Conservation (phyloP, 2,888 invertebrate species). For the Diploptera punctata region DNA sequence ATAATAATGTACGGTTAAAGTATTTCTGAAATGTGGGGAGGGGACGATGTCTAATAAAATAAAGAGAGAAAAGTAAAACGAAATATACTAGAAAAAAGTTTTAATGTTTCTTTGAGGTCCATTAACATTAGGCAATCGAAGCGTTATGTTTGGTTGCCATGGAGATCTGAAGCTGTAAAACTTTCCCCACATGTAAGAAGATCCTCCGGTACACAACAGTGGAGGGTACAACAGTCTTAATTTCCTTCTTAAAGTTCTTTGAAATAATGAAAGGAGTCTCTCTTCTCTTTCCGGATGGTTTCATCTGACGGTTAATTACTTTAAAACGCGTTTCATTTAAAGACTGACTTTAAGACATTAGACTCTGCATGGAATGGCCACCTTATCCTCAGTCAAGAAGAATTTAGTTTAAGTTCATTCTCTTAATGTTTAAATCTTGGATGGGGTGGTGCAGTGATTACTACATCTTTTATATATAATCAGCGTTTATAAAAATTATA, state of each 20-base stretch:
- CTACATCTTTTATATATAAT: too few relatives aligned
- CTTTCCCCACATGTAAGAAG: not conserved
- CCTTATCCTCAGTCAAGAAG: not conserved
- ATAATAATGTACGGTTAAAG: too few relatives aligned
- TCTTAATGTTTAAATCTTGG: too few relatives aligned
- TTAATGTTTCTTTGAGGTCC: not conserved
- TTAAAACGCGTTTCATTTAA: constrained; percentile 41
- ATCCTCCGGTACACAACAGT: not conserved
- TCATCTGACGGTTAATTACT: constrained; percentile 39
- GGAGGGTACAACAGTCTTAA: constrained; percentile 7
- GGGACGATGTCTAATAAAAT: not conserved
- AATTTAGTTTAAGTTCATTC: too few relatives aligned
- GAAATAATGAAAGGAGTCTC: too few relatives aligned
- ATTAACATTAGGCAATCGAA: constrained; percentile 15
- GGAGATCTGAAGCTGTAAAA: not conserved
- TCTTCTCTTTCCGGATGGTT: constrained; percentile 16
- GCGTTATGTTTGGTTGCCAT: not conserved
- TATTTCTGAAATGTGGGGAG: too few relatives aligned
- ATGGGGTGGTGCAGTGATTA: too few relatives aligned
- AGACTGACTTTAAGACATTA: too few relatives aligned
- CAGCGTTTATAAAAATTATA: too few relatives aligned
- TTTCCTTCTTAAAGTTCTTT: constrained; percentile 18
- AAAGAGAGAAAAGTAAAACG: not conserved
- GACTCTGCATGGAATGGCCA: constrained; percentile 40
- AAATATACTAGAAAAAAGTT: not conserved